phyloP scores from a whole-genome alignment of 2,888 invertebrate genomes.

The Thysanoteuthis rhombus region DNA sequence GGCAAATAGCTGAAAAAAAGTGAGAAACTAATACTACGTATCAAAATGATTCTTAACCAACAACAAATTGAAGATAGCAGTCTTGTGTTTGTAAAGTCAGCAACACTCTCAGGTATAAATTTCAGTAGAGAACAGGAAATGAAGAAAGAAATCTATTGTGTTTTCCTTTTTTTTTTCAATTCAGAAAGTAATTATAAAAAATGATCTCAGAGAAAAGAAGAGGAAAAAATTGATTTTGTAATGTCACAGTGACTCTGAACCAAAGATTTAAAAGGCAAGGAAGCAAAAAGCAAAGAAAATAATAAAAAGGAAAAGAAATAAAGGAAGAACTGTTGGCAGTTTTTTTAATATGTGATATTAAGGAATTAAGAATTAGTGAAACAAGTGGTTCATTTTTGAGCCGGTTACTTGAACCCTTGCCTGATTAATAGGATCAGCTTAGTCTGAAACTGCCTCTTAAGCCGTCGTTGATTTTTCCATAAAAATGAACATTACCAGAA shows the following conservation, averaged over 20 bases:
- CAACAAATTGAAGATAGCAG: too few relatives aligned
- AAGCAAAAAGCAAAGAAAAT: not conserved
- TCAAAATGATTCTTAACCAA: too few relatives aligned
- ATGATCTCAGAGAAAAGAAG: not conserved
- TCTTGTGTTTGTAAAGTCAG: too few relatives aligned
- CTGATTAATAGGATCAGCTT: constrained; percentile 12
- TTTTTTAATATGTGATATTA: not conserved
- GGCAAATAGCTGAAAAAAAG: too few relatives aligned
- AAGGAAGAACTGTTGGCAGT: not conserved
- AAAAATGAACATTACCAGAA: not conserved
- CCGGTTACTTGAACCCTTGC: not conserved
- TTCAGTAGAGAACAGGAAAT: too few relatives aligned
- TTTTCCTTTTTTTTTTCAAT: too few relatives aligned
- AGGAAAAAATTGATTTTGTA: not conserved
- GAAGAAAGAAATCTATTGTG: too few relatives aligned
- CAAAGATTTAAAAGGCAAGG: not conserved
- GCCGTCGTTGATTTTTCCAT: not conserved
- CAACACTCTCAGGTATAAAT: too few relatives aligned
- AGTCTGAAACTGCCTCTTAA: not conserved
- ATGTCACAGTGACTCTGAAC: not conserved
- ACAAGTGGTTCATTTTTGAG: constrained; percentile 12
- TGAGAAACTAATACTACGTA: too few relatives aligned
- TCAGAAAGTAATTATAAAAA: not conserved
- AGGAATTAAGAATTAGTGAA: not conserved
- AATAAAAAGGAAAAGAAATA: not conserved